A percentile compares a stretch with the other conserved stretches of the same genome.
These are phyloP conservation scores for Galerucella pusilla DNA, from an alignment of 2,888 invertebrate genomes.

Conservation along the genomic window DNA sequence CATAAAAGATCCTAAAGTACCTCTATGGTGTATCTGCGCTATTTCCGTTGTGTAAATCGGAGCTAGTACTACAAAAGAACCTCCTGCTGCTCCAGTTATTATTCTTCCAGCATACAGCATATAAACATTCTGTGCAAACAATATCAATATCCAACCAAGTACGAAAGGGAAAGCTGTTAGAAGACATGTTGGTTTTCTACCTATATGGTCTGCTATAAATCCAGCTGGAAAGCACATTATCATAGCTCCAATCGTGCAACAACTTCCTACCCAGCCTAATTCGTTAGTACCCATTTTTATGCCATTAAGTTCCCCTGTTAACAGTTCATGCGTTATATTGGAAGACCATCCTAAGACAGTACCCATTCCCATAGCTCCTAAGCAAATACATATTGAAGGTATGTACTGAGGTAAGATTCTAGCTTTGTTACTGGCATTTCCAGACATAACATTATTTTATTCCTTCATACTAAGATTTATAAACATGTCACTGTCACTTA, in stretches of 20 bases:
- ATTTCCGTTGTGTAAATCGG: slow-evolving; percentile 91
- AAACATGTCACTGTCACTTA: background rate
- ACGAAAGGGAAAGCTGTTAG: slow-evolving; percentile 75
- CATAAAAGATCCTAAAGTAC: slow-evolving; percentile 84
- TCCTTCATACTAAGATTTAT: background rate
- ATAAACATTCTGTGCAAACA: slow-evolving; percentile 71
- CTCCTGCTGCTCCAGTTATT: slow-evolving; percentile 76
- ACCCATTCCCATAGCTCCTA: slow-evolving; percentile 81
- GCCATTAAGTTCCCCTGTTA: slow-evolving; percentile 64
- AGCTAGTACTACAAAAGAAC: slow-evolving; percentile 85
- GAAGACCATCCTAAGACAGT: slow-evolving; percentile 83
- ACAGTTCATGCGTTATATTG: slow-evolving; percentile 70
- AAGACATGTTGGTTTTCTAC: slow-evolving; percentile 77
- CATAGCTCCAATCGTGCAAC: slow-evolving; percentile 78
- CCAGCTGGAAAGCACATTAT: slow-evolving; percentile 79
- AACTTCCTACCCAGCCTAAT: slow-evolving; percentile 76
- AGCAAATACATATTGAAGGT: slow-evolving; percentile 67
- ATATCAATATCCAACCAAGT: slow-evolving; percentile 80
- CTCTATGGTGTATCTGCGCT: slow-evolving; percentile 83
- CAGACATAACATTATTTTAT: background rate
- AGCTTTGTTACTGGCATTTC: background rate
- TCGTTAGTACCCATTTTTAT: slow-evolving; percentile 62
- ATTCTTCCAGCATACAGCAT: slow-evolving; percentile 77
- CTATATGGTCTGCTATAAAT: slow-evolving; percentile 65
- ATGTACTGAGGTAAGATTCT: slow-evolving; percentile 73